These are phyloP conservation scores for Mirza zaza DNA, from an alignment of 2,113 vertebrate species.

Conservation along the genomic window DNA sequence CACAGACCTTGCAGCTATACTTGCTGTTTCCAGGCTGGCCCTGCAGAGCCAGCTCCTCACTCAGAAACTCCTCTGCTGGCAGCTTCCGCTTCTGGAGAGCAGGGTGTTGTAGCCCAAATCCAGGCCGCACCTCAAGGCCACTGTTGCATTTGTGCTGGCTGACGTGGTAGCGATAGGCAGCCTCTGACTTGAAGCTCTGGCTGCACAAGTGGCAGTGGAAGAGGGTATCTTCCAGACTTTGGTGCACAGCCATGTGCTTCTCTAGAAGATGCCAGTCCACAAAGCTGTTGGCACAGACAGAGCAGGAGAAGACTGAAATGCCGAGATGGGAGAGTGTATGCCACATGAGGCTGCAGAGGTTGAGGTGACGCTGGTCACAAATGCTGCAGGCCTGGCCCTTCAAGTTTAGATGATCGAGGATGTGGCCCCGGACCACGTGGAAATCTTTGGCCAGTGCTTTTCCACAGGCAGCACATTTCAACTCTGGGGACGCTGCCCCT, in stretches of 20 bases:
- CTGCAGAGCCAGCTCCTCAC: slow-evolving; percentile 79
- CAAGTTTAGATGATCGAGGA: slow-evolving; percentile 90
- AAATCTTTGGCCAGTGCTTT: slow-evolving; percentile 93
- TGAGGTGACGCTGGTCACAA: slow-evolving; percentile 91
- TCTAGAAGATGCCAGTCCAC: slow-evolving; percentile 92
- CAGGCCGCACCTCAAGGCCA: slow-evolving; percentile 75
- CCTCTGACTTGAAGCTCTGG: slow-evolving; percentile 88
- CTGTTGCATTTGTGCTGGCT: slow-evolving; percentile 89
- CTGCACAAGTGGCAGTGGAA: slow-evolving; percentile 87
- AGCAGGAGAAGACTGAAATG: slow-evolving; percentile 93
- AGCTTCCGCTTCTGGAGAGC: slow-evolving; percentile 85
- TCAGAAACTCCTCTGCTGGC: slow-evolving; percentile 78
- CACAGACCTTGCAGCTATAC: slow-evolving; percentile 96
- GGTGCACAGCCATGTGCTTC: slow-evolving; percentile 91
- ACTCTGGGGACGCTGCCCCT: slow-evolving; percentile 79
- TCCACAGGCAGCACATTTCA: slow-evolving; percentile 89
- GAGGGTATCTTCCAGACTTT: slow-evolving; percentile 87
- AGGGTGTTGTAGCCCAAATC: slow-evolving; percentile 73
- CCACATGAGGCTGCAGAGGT: slow-evolving; percentile 94
- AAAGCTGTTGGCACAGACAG: slow-evolving; percentile 92
- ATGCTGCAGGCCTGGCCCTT: slow-evolving; percentile 91
- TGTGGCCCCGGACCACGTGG: slow-evolving; percentile 90
- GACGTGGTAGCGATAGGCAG: slow-evolving; percentile 92
- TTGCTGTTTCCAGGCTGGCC: slow-evolving; percentile 88
- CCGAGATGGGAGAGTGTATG: slow-evolving; percentile 92